Conservation (phyloP, 1,140 invertebrate species). For the Pogonomyrmex californicus region DNA sequence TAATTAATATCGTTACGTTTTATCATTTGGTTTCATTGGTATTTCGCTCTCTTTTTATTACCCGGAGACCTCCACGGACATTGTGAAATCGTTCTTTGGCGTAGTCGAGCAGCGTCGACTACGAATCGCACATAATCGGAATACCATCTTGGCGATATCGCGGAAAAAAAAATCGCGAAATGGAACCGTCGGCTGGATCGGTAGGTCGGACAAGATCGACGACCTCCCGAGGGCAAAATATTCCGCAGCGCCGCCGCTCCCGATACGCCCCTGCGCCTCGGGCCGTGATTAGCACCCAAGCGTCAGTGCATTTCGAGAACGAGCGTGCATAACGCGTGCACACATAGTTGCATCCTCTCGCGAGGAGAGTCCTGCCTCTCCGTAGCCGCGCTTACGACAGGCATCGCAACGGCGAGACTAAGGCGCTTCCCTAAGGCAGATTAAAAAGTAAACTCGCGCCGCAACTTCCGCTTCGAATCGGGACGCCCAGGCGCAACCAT, state of each 20-base stretch:
- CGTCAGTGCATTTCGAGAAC: slow-evolving; percentile 63
- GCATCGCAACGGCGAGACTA: slow-evolving; percentile 43
- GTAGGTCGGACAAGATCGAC: slow-evolving; percentile 47
- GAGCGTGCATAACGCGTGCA: slow-evolving; percentile 50
- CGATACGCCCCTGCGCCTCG: slow-evolving; percentile 61
- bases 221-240: slow-evolving; percentile 51
- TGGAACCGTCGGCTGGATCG: slow-evolving; percentile 20
- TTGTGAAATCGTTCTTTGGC: not conserved
- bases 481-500: slow-evolving; percentile 14
- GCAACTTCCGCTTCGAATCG: slow-evolving; percentile 54
- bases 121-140: not conserved
- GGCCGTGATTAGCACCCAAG: slow-evolving; percentile 62
- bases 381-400: not conserved
- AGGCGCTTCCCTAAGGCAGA: not conserved
- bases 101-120: not conserved
- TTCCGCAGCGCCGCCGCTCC: slow-evolving; percentile 50
- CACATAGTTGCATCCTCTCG: slow-evolving; percentile 34
- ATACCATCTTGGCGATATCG: not conserved
- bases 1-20: slow-evolving; percentile 1
- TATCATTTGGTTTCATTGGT: not conserved
- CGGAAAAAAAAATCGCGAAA: not conserved
- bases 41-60: not conserved
- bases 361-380: slow-evolving; percentile 25
- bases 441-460: slow-evolving; percentile 33
- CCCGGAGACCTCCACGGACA: not conserved